Conservation (phyloP, 2,113 vertebrate genomes). For the Oplegnathus fasciatus region DNA sequence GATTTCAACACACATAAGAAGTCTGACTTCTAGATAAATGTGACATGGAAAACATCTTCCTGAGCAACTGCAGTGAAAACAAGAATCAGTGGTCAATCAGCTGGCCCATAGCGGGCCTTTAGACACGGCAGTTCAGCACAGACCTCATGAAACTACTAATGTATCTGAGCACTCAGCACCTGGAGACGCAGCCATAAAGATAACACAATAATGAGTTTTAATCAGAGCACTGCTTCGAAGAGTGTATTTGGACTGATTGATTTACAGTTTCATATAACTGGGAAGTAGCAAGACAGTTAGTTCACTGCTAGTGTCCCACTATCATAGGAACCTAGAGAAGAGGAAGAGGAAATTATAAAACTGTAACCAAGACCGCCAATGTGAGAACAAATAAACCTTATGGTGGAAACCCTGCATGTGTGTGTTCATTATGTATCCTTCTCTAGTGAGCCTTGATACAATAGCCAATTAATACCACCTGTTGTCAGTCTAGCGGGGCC, state of each 20-base stretch:
- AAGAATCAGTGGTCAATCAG: not conserved
- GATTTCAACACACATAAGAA: not conserved
- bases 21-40: not conserved
- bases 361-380: slow-evolving; percentile 6
- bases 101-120: no score
- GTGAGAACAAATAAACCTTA: slow-evolving; percentile 1
- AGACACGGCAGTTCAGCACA: not conserved
- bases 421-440: not conserved
- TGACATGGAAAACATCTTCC: not conserved
- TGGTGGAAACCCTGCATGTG: slow-evolving; percentile 22
- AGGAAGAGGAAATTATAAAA: slow-evolving; percentile 46
- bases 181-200: not conserved
- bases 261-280: not conserved
- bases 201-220: no score
- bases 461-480: slow-evolving; percentile 65
- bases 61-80: no score
- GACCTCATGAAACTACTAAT: not conserved
- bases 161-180: not conserved
- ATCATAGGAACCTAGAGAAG: slow-evolving; percentile 15
- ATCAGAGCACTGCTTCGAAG: not conserved
- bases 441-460: slow-evolving; percentile 50
- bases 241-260: not conserved
- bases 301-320: not conserved
- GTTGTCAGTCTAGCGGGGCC: slow-evolving; percentile 16
- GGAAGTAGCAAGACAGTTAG: not conserved